Base-by-base conservation (phyloP, 2,797 vertebrate genomes). In the Sparus aurata region DNA sequence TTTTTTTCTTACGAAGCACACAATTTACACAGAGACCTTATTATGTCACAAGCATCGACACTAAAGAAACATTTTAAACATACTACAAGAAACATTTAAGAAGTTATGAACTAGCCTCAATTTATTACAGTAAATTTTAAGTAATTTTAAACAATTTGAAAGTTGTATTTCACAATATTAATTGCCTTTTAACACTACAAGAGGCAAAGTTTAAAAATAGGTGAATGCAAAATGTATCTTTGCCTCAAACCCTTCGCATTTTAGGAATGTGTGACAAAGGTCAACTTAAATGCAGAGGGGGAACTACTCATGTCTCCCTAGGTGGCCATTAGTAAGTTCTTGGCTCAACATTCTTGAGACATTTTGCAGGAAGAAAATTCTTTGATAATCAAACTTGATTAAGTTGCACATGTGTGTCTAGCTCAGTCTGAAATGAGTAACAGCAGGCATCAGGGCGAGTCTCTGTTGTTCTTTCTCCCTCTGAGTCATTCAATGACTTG, bases 351-450 rank as follows among this genome's bases (percentile, higher is more conserved):
- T 38, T 73, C 63, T 77, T 46, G 20, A 84, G 69, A 13, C 30
- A 75, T 77, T 87, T 72, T 54, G 54, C 34, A 76, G 20, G 54
- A 54, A 87, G 82, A 86, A 64, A 79, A 83, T 60, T 80, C 66
- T 82, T 87, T 85, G 77, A 84, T 87, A 85, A 89, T 87, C 74
- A 1, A 69, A 81, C 57, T 52, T 79, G 80, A 88, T 89, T 78
- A 82, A 81, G 77, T 55, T 54, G 77, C 88, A 92, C 82, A 88
- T 87, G 84, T 89, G 82, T 79, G 73, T 73, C 73, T 6, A 80
- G 59, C 61, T 90, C 77, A 22, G 64, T 69, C 53, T 82, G 77
- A 76, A 85, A 87, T 80, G 75, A 92, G 78, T 58, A 90, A 87
- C 82, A 85, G 73, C 84, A 89, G 84, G 66, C 75, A 77, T 68